A percentile compares a stretch with the other conserved stretches of the same genome.
Evolutionary conservation across 2,888 invertebrate genomes (phyloP).

Genomic region (Aleiodes testaceus): DNA sequence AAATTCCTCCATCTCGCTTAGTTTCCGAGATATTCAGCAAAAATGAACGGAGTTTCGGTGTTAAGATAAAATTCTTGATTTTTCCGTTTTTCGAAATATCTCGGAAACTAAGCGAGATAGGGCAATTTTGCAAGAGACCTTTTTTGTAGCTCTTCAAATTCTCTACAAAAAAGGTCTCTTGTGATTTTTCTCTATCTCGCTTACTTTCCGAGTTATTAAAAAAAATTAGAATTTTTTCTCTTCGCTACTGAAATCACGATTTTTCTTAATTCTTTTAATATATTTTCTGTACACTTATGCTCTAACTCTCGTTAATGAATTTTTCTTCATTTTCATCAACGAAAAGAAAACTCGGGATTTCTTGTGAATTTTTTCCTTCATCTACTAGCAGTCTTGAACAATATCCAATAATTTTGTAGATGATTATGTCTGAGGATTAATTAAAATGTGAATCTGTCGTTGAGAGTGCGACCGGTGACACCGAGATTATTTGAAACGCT

Average conservation of each 20-base stretch:
- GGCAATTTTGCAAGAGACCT: too few species aligned
- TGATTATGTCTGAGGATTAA: neutral
- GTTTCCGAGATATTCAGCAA: neutral
- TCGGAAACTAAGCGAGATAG: too few species aligned
- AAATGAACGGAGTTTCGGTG: too few species aligned
- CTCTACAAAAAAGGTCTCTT: too few species aligned
- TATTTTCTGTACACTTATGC: neutral
- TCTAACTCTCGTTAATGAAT: neutral
- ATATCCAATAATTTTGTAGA: neutral
- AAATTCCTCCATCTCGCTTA: neutral
- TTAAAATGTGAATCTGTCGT: slow-evolving; percentile 70
- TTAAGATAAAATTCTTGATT: too few species aligned
- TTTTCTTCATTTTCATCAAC: neutral
- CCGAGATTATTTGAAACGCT: slow-evolving; percentile 66
- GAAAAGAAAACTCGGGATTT: slow-evolving; percentile 9
- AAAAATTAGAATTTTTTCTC: neutral
- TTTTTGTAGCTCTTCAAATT: too few species aligned
- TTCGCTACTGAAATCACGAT: neutral
- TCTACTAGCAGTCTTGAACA: slow-evolving; percentile 28
- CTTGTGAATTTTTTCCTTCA: neutral
- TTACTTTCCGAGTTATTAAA: neutral
- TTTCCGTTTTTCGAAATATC: too few species aligned
- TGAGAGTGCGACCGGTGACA: slow-evolving; percentile 68
- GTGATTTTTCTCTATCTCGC: neutral
- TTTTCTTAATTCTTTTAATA: neutral